Evolutionary conservation across 2,113 vertebrate genomes (phyloP).

Genomic region (Gavia stellata): DNA sequence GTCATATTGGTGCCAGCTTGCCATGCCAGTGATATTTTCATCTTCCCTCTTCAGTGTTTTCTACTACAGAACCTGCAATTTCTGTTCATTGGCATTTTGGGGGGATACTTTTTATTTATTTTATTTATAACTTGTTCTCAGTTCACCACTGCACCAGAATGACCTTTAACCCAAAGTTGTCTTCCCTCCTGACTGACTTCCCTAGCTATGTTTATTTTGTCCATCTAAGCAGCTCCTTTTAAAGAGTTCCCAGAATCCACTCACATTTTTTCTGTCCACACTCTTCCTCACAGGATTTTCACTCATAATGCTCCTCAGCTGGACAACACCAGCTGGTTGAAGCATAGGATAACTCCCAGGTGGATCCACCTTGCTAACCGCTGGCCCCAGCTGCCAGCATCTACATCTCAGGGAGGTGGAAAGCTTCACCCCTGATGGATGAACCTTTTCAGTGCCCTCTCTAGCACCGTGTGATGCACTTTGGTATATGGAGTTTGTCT

Average conservation of each 20-base stretch:
- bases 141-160: neutral
- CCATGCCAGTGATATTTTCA: neutral
- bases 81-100: neutral
- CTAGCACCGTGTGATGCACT: neutral
- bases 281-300: neutral
- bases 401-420: neutral
- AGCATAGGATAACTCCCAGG: neutral
- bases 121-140: neutral
- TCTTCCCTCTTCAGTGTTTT: neutral
- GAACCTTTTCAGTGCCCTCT: fast-evolving
- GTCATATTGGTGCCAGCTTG: neutral
- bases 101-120: neutral
- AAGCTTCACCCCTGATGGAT: fast-evolving
- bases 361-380: neutral
- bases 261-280: neutral
- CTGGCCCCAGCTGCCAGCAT: neutral
- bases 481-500: neutral
- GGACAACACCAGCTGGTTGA: neutral
- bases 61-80: neutral
- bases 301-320: neutral
- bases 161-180: neutral
- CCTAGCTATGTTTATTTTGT: neutral
- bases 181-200: neutral
- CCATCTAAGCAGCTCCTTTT: neutral
- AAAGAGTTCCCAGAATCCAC: neutral